Evolutionary conservation across 1,140 invertebrate genomes (phyloP).

Genomic region (Apolygus lucorum): DNA sequence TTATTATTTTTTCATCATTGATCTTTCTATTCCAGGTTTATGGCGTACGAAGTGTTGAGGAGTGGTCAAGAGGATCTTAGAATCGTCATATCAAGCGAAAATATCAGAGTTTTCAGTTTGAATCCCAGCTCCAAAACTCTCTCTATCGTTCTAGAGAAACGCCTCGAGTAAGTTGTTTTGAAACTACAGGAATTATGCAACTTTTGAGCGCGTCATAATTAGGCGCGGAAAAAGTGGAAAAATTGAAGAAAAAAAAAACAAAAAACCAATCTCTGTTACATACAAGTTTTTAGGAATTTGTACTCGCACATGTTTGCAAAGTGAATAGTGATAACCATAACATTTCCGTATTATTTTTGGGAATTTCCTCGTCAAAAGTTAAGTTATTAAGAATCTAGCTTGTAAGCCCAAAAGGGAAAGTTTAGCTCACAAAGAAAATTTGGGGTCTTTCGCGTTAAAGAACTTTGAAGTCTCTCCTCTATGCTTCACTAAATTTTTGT

Average conservation of each 20-base stretch:
- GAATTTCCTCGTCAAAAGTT: no score
- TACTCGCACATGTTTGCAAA: no score
- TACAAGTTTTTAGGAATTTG: neutral
- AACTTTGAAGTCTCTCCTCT: neutral
- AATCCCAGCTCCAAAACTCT: slow-evolving; percentile 36
- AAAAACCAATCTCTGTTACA: no score
- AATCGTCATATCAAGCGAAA: slow-evolving; percentile 65
- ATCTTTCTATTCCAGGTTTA: slow-evolving; percentile 48
- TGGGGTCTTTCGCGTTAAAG: neutral
- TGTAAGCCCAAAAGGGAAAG: no score
- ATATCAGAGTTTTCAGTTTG: slow-evolving; percentile 64
- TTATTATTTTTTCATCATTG: no score
- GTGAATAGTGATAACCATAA: no score
- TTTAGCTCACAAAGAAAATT: no score
- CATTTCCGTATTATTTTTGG: no score
- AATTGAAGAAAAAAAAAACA: no score
- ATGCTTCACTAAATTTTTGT: no score
- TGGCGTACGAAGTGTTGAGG: slow-evolving; percentile 71
- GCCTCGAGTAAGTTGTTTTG: slow-evolving; percentile 46
- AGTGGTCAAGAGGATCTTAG: slow-evolving; percentile 58
- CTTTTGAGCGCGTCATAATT: neutral
- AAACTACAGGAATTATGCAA: neutral
- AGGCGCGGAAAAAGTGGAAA: slow-evolving; percentile 2
- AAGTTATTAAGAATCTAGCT: no score
- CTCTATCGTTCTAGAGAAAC: slow-evolving; percentile 56